Conservation (phyloP, 1,140 invertebrate genomes). For the Charaxes varanes region DNA sequence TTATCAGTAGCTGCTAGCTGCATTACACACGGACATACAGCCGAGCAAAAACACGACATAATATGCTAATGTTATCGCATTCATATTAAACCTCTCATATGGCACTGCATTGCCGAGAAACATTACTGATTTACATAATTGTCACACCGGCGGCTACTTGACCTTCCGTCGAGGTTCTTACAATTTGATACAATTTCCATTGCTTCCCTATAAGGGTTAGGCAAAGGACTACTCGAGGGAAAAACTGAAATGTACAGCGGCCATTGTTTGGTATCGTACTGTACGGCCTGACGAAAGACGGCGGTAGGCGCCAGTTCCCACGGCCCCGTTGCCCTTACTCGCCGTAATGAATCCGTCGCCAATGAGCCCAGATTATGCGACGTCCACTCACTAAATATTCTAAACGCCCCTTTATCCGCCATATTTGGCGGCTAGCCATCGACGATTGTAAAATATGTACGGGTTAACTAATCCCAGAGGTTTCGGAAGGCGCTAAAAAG, state of each 20-base stretch:
- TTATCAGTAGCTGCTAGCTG: too few relatives aligned
- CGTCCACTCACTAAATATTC: constrained; percentile 17
- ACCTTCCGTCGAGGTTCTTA: constrained; percentile 1
- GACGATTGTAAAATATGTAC: constrained; percentile 11
- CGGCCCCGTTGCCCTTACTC: constrained; percentile 21
- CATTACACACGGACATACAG: too few relatives aligned
- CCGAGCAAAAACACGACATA: constrained; percentile 18
- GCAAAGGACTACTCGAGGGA: not conserved
- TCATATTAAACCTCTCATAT: constrained; percentile 21
- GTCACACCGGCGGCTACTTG: constrained; percentile 9
- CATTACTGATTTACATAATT: constrained; percentile 24
- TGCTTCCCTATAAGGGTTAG: not conserved
- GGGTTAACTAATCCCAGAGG: constrained; percentile 10
- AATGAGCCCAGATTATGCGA: constrained; percentile 20
- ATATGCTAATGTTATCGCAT: constrained; percentile 18
- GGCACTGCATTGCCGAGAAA: constrained; percentile 6
- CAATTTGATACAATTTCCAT: constrained; percentile 4
- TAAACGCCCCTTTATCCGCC: constrained; percentile 16
- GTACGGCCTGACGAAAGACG: not conserved
- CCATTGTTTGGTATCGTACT: not conserved
- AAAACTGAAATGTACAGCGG: constrained; percentile 1
- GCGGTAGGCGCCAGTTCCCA: constrained; percentile 11
- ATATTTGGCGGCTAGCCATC: constrained; percentile 6
- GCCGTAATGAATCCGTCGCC: constrained; percentile 21
- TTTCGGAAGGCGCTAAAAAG: too few relatives aligned